Conservation (phyloP, 92 coral and sea anemone genomes). For the Bergia puertoricense region DNA sequence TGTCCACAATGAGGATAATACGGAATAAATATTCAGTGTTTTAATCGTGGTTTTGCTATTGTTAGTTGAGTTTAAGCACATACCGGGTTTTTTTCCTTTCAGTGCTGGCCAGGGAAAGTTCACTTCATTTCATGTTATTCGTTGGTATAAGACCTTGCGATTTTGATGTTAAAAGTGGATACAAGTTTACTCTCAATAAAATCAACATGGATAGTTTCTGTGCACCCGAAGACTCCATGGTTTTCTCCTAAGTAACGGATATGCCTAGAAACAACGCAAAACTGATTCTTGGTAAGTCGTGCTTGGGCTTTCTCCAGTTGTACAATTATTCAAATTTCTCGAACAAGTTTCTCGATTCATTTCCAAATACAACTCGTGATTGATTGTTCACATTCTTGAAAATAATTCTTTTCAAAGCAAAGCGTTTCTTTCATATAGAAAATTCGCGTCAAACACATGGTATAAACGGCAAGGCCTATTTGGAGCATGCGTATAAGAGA, state of each 20-base stretch:
- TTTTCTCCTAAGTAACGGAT: slow-evolving; percentile 68
- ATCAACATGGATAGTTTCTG: slow-evolving; percentile 41
- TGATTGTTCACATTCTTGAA: slow-evolving; percentile 46
- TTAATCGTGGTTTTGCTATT: not conserved
- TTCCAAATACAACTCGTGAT: slow-evolving; percentile 54
- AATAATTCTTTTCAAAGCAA: slow-evolving; percentile 9
- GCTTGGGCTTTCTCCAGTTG: slow-evolving; percentile 14
- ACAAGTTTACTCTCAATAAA: slow-evolving; percentile 16
- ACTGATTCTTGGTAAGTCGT: not conserved
- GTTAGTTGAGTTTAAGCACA: not conserved
- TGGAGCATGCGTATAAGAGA: slow-evolving; percentile 28
- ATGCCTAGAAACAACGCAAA: slow-evolving; percentile 44
- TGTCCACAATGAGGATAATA: slow-evolving; percentile 5
- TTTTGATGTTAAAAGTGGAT: not conserved
- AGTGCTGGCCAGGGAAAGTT: not conserved
- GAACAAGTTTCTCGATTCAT: not conserved
- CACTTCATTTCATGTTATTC: not conserved
- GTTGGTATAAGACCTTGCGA: not conserved
- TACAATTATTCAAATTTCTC: not conserved
- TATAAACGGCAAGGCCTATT: not conserved
- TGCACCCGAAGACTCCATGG: slow-evolving; percentile 63
- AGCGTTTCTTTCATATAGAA: slow-evolving; percentile 17
- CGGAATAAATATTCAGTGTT: slow-evolving; percentile 5
- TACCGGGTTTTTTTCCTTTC: not conserved
- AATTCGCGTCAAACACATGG: slow-evolving; percentile 8